A percentile compares a stretch with the other conserved stretches of the same genome.
Evolutionary conservation across 1,140 invertebrate genomes (phyloP).

Genomic region (Octopus bimaculoides): DNA sequence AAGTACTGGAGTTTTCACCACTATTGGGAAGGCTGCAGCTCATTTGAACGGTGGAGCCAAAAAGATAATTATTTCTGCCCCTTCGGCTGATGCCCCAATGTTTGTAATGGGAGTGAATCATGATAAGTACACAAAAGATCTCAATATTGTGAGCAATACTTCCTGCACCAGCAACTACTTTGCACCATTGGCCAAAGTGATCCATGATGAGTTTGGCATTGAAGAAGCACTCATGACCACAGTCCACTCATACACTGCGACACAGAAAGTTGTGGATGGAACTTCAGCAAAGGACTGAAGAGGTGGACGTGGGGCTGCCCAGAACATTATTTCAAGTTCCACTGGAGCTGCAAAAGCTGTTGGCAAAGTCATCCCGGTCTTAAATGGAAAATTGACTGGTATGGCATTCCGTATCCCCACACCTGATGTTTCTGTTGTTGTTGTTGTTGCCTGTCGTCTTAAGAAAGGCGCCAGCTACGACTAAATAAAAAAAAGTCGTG

Average conservation of each 20-base stretch:
- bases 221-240: slow-evolving; percentile 98
- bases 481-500: slow-evolving; percentile 83
- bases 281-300: slow-evolving; percentile 75
- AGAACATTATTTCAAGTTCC: slow-evolving; percentile 96
- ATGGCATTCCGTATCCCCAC: slow-evolving; percentile 98
- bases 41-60: slow-evolving; percentile 74
- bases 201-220: slow-evolving; percentile 92
- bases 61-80: slow-evolving; percentile 95
- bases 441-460: slow-evolving; percentile 80
- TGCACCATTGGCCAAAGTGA: slow-evolving; percentile 95
- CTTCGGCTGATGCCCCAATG: slow-evolving; percentile 97
- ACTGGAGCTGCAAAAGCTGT: slow-evolving; percentile 99
- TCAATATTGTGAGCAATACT: slow-evolving; percentile 67
- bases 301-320: slow-evolving; percentile 91
- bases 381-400: slow-evolving; percentile 82
- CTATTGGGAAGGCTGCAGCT: slow-evolving; percentile 76
- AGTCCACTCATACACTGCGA: slow-evolving; percentile 94
- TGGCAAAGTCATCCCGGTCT: slow-evolving; percentile 90
- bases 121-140: not conserved
- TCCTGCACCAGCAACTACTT: slow-evolving; percentile 99
- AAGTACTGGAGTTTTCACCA: slow-evolving; percentile 96
- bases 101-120: slow-evolving; percentile 89
- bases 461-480: slow-evolving; percentile 70
- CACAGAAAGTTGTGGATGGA: slow-evolving; percentile 98
- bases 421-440: slow-evolving; percentile 96